phyloP scores from a whole-genome alignment of 1,140 invertebrate genomes.

The Bombus polaris region DNA sequence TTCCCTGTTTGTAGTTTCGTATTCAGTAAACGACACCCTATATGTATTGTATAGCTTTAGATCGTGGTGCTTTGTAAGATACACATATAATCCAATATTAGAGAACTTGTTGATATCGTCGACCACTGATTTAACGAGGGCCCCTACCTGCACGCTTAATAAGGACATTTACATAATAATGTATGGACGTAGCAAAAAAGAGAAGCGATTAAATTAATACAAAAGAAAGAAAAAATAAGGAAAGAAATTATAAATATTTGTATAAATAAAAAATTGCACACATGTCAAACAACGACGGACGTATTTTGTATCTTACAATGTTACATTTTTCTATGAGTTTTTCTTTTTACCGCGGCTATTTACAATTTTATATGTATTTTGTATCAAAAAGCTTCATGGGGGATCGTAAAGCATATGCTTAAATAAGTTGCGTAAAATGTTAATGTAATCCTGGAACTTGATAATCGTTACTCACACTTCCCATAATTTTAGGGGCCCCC shows the following conservation, averaged over 20 bases:
- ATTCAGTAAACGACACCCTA: slow-evolving; percentile 49
- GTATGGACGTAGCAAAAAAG: slow-evolving; percentile 13
- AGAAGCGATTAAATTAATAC: background rate
- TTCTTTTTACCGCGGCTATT: slow-evolving; percentile 62
- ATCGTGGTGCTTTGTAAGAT: slow-evolving; percentile 75
- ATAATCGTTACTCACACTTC: slow-evolving; percentile 32
- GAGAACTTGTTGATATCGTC: slow-evolving; percentile 55
- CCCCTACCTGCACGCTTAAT: slow-evolving; percentile 62
- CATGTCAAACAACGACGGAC: slow-evolving; percentile 67
- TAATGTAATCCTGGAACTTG: slow-evolving; percentile 30
- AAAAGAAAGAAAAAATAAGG: background rate
- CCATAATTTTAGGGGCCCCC: slow-evolving; percentile 49
- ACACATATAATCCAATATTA: slow-evolving; percentile 64
- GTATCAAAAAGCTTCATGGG: slow-evolving; percentile 57
- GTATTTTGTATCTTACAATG: slow-evolving; percentile 73
- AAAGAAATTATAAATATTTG: slow-evolving; percentile 13
- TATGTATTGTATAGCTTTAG: slow-evolving; percentile 61
- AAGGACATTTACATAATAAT: slow-evolving; percentile 28
- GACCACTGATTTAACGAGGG: slow-evolving; percentile 65
- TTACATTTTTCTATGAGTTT: slow-evolving; percentile 68
- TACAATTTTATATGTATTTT: slow-evolving; percentile 76
- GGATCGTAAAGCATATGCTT: slow-evolving; percentile 21
- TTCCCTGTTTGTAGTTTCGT: slow-evolving; percentile 17
- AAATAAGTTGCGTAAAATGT: slow-evolving; percentile 51
- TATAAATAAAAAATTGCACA: slow-evolving; percentile 36